A percentile compares a stretch with the other conserved stretches of the same genome.
These are phyloP conservation scores for Cataglyphis hispanica DNA, from an alignment of 1,140 invertebrate genomes.

Conservation along the genomic window DNA sequence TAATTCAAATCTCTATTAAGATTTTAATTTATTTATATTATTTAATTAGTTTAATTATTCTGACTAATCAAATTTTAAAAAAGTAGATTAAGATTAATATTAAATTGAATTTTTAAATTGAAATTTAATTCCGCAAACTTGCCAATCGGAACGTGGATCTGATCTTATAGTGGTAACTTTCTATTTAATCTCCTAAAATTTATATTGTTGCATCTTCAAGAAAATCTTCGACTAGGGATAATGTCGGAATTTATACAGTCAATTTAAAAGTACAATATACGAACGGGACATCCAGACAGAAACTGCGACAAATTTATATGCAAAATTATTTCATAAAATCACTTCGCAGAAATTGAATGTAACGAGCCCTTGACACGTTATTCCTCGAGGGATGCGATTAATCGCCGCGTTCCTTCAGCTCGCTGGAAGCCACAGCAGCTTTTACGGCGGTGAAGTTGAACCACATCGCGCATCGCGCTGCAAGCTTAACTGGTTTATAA, in stretches of 20 bases:
- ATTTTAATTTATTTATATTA: background rate
- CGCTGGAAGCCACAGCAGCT: background rate
- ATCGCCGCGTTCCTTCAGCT: slow-evolving; percentile 73
- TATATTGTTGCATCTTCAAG: background rate
- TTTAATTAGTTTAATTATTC: background rate
- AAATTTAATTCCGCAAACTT: background rate
- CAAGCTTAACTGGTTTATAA: slow-evolving; percentile 59
- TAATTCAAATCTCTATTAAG: background rate
- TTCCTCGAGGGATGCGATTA: slow-evolving; percentile 76
- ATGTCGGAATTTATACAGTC: background rate
- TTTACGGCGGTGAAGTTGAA: slow-evolving; percentile 12
- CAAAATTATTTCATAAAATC: slow-evolving; percentile 14
- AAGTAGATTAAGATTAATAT: background rate
- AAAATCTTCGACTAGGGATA: background rate
- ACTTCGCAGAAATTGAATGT: slow-evolving; percentile 73
- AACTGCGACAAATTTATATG: slow-evolving; percentile 38
- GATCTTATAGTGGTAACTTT: background rate
- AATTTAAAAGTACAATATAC: background rate
- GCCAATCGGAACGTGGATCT: background rate
- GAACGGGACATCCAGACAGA: background rate
- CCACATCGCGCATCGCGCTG: slow-evolving; percentile 59
- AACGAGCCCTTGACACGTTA: slow-evolving; percentile 76
- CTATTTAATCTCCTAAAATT: background rate
- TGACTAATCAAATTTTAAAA: background rate
- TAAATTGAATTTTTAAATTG: background rate